Evolutionary conservation across 2,888 invertebrate genomes (phyloP), one percentile per base, ranked within the genome.

Genomic region (Hybos culiciformis): DNA sequence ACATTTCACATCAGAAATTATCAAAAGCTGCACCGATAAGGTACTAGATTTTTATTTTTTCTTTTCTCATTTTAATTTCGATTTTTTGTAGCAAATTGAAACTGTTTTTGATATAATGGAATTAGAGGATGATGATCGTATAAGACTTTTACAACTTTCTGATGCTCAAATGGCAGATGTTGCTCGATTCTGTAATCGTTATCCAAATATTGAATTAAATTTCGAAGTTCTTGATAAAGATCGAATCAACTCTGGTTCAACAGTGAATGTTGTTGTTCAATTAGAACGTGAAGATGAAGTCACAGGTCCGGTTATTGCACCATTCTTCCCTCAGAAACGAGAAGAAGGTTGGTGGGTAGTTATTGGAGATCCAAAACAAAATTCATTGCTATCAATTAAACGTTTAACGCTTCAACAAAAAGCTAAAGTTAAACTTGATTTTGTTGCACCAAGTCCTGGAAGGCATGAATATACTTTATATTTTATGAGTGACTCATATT

Each of bases 311-410:
- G 97, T 99, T 23, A 90, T 98, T 45, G 97, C 98, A 2, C 98
- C 98, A 0, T 90, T 91, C 70, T 98, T 93, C 74, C 97, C 98
- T 11, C 88, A 88, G 75, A 88, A 88, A 75, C 79, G 88, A 41
- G 88, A 88, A 60, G 88, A 90, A 64, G 88, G 88, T 40, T 88
- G 87, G 87, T 99, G 98, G 98, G 90, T 99, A 31, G 96, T 99
- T 9, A 88, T 99, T 52, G 98, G 98, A 1, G 96, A 97, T 61
- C 88, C 93, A 0, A 88, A 88, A 61, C 75, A 77, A 23, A 98
- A 98, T 70, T 88, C 92, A 0, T 70, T 99, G 36, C 74, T 97
- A 7, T 96, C 96, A 9, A 99, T 99, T 64, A 99, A 98, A 67
- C 76, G 98, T 29, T 75, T 98, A 20, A 92, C 94, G 0, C 73